These are phyloP conservation scores for Neosilurus mollespiculum DNA, from an alignment of 2,797 vertebrate genomes.

Conservation along the genomic window DNA sequence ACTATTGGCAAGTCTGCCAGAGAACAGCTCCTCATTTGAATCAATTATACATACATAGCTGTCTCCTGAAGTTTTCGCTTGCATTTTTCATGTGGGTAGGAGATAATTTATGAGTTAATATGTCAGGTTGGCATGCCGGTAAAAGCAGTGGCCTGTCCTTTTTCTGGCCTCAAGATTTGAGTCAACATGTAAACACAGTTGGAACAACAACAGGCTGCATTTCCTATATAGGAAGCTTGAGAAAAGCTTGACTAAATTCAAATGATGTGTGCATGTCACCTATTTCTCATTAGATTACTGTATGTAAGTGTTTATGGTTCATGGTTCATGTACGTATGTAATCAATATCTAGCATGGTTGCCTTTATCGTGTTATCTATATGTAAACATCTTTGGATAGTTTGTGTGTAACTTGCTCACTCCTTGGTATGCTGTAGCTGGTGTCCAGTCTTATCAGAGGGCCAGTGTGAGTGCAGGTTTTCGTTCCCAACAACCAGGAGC, in stretches of 20 bases:
- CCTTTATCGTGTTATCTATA: background rate
- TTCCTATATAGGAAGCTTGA: constrained; percentile 2
- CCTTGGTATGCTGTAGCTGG: background rate
- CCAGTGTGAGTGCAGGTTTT: no score
- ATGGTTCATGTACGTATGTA: background rate
- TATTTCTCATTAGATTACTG: background rate
- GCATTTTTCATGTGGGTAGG: constrained; percentile 75
- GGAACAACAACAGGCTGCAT: background rate
- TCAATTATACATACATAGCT: constrained; percentile 81
- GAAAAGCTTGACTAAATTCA: background rate
- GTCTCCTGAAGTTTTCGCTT: constrained; percentile 69
- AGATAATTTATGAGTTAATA: constrained; percentile 79
- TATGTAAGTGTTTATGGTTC: background rate
- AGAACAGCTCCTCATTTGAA: constrained; percentile 79
- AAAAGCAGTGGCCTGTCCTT: constrained; percentile 74
- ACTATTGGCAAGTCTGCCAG: constrained; percentile 62
- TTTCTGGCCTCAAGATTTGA: constrained; percentile 57
- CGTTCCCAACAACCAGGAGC: no score
- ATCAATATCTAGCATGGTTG: background rate
- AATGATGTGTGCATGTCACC: background rate
- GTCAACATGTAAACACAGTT: constrained; percentile 40
- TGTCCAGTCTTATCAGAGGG: no score
- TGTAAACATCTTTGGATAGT: background rate
- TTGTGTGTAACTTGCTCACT: background rate
- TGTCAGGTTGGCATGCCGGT: constrained; percentile 77